Conservation (phyloP, 2,888 invertebrate species). For the Melangyna quadrimaculata region DNA sequence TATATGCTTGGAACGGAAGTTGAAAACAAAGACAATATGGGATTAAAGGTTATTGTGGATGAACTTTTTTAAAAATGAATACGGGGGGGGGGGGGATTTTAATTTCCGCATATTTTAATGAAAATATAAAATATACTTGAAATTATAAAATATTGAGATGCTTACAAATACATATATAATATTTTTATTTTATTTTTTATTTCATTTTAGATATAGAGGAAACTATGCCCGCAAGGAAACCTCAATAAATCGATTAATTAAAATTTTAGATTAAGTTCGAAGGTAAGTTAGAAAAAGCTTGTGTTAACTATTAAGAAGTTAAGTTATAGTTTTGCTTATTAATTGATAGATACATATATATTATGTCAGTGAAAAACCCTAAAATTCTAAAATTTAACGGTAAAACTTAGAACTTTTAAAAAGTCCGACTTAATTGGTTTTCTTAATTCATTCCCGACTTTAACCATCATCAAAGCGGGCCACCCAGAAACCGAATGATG, state of each 20-base stretch:
- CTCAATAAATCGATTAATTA: slow-evolving; percentile 10
- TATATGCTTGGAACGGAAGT: neutral
- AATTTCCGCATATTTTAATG: slow-evolving; percentile 46
- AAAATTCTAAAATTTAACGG: too few relatives aligned
- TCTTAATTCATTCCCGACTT: too few relatives aligned
- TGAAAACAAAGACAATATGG: neutral
- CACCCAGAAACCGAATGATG: too few relatives aligned
- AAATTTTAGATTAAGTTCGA: slow-evolving; percentile 13
- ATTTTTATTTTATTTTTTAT: slow-evolving; percentile 15
- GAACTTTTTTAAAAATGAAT: slow-evolving; percentile 16
- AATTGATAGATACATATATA: too few relatives aligned
- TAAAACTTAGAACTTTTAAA: too few relatives aligned
- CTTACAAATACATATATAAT: too few relatives aligned
- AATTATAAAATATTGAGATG: neutral
- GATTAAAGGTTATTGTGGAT: slow-evolving; percentile 9
- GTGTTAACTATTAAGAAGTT: too few relatives aligned
- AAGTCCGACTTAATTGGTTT: too few relatives aligned
- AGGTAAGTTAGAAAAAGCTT: slow-evolving; percentile 15
- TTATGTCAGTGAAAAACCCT: too few relatives aligned
- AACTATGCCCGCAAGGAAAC: slow-evolving; percentile 48
- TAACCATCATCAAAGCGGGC: too few relatives aligned
- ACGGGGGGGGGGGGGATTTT: too few relatives aligned
- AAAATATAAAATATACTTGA: slow-evolving; percentile 11
- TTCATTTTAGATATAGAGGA: slow-evolving; percentile 50
- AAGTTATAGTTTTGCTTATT: too few relatives aligned